Percentiles rank a stretch among this genome's conserved stretches.
These are phyloP conservation scores for Calonectris borealis DNA, from an alignment of 2,113 vertebrate genomes.

Conservation along the genomic window DNA sequence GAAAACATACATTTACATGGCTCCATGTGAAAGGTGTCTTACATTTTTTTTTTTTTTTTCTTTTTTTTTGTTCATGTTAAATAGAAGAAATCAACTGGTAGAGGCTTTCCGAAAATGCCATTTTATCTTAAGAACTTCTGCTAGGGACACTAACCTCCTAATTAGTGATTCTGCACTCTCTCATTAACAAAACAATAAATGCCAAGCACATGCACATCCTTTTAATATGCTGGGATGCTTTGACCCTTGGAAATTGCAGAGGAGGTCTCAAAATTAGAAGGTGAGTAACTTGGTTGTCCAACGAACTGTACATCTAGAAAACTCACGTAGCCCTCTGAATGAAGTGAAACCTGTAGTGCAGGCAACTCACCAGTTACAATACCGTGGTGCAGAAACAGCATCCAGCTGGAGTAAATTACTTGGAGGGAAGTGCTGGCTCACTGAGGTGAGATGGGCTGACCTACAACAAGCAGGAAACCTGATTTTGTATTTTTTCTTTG, in stretches of 20 bases:
- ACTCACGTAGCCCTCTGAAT: accelerated
- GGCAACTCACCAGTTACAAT: background rate
- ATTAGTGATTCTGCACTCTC: background rate
- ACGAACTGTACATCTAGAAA: background rate
- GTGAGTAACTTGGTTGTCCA: background rate
- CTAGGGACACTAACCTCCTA: background rate
- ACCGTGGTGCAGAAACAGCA: background rate
- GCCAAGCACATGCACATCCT: background rate
- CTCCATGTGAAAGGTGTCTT: background rate
- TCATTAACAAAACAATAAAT: background rate
- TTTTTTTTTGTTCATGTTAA: background rate
- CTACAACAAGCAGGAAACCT: background rate
- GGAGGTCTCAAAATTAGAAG: background rate
- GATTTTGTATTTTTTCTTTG: background rate
- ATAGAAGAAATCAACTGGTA: background rate
- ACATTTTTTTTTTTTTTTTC: background rate
- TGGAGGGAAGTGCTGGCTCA: background rate
- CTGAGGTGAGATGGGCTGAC: background rate
- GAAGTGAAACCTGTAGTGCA: background rate
- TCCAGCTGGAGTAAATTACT: background rate
- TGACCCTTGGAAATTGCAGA: background rate
- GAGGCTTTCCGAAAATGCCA: background rate
- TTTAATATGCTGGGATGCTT: background rate
- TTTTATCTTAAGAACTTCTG: background rate
- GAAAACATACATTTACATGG: background rate